A percentile compares a stretch with the other conserved stretches of the same genome.
Evolutionary conservation across 2,888 invertebrate species (phyloP).

Genomic region (Tethea ocularis): DNA sequence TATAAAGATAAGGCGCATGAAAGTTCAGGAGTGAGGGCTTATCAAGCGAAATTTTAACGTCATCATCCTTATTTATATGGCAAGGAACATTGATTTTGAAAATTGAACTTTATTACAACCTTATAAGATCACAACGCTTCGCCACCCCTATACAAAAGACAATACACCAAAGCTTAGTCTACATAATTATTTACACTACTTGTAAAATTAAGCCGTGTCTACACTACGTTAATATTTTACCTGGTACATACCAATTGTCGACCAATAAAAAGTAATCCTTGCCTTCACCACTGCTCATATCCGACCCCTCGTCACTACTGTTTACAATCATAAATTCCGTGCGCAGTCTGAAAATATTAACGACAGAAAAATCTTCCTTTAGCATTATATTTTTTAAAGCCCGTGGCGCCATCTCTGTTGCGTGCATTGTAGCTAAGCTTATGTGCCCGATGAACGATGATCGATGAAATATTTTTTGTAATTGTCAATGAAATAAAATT

Average conservation of each 20-base stretch:
- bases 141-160: background rate
- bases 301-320: conserved; percentile 70
- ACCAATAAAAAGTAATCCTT: conserved; percentile 70
- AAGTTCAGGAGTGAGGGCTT: too few species aligned
- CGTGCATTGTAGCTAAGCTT: conserved; percentile 40
- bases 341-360: conserved; percentile 74
- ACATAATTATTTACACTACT: conserved; percentile 6
- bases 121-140: background rate
- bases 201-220: conserved; percentile 8
- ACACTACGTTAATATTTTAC: conserved; percentile 16
- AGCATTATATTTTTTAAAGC: conserved; percentile 15
- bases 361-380: conserved; percentile 40
- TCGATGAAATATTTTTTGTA: conserved; percentile 18
- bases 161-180: conserved; percentile 17
- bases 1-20: too few species aligned
- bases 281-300: conserved; percentile 61
- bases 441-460: conserved; percentile 44
- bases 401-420: conserved; percentile 25
- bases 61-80: too few species aligned
- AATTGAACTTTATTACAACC: background rate
- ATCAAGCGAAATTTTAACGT: too few species aligned
- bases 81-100: background rate
- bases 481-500: conserved; percentile 10
- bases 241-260: conserved; percentile 73
- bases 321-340: conserved; percentile 71